phyloP scores from a whole-genome alignment of 2,888 invertebrate species.

The Ennomos erosarius region DNA sequence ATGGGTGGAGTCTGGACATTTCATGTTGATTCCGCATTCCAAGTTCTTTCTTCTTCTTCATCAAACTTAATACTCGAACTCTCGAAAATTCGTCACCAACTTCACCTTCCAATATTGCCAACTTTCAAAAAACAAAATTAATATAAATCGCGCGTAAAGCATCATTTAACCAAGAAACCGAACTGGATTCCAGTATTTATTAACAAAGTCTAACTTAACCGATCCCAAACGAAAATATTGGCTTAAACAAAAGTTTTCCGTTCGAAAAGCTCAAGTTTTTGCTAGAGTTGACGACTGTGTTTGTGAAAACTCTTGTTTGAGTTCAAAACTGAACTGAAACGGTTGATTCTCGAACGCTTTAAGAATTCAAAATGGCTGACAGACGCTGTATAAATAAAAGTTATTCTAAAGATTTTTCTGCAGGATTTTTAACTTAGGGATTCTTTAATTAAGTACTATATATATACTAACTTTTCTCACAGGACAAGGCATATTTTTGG shows the following conservation, averaged over 20 bases:
- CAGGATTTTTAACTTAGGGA: neutral
- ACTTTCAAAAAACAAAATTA: slow-evolving; percentile 24
- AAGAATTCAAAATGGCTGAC: slow-evolving; percentile 49
- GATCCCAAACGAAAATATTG: slow-evolving; percentile 50
- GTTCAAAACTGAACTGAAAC: slow-evolving; percentile 49
- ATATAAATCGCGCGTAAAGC: slow-evolving; percentile 25
- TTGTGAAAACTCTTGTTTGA: slow-evolving; percentile 51
- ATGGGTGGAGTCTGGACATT: no score
- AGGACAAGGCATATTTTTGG: no score
- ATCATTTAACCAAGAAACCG: slow-evolving; percentile 17
- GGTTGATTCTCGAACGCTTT: slow-evolving; percentile 34
- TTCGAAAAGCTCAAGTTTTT: slow-evolving; percentile 38
- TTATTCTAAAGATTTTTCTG: slow-evolving; percentile 4
- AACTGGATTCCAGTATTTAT: slow-evolving; percentile 42
- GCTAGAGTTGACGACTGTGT: slow-evolving; percentile 47
- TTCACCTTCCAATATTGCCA: slow-evolving; percentile 5
- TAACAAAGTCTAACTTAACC: slow-evolving; percentile 49
- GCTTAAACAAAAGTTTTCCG: slow-evolving; percentile 45
- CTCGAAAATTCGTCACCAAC: neutral
- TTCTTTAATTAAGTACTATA: no score
- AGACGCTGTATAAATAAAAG: slow-evolving; percentile 20
- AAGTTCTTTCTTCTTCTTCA: no score
- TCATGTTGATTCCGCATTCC: no score
- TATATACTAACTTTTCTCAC: no score
- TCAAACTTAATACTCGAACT: no score